A percentile compares a stretch with the other conserved stretches of the same genome.
phyloP scores from a whole-genome alignment of 2,888 invertebrate species.

The Melinaea marsaeus region DNA sequence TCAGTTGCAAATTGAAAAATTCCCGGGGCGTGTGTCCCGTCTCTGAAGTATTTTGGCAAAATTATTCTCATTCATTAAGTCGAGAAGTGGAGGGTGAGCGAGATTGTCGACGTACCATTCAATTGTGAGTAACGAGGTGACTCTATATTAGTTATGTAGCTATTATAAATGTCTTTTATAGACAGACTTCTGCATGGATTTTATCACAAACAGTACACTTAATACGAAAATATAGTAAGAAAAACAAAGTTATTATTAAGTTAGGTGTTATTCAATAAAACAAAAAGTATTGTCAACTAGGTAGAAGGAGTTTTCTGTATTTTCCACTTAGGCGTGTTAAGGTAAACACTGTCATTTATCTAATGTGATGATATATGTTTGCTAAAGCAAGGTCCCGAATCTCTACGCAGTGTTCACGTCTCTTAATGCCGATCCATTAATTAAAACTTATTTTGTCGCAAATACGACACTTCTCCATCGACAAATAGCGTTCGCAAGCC shows the following conservation, averaged over 20 bases:
- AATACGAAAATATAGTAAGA: too few relatives aligned
- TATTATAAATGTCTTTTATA: conserved; percentile 67
- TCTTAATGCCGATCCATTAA: conserved; percentile 76
- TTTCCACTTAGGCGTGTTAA: conserved; percentile 15
- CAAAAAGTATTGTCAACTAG: not conserved
- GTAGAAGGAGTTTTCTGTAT: conserved; percentile 1
- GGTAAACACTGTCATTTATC: conserved; percentile 26
- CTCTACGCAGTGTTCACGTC: conserved; percentile 55
- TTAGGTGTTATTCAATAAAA: not conserved
- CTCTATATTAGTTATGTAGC: conserved; percentile 73
- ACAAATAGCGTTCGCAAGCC: conserved; percentile 54
- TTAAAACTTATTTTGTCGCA: conserved; percentile 75
- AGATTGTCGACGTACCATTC: conserved; percentile 74
- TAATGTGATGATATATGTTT: conserved; percentile 28
- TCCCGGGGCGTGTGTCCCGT: conserved; percentile 76
- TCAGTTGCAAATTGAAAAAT: conserved; percentile 78
- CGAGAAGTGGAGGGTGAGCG: conserved; percentile 70
- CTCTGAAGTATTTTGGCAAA: conserved; percentile 76
- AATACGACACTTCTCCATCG: conserved; percentile 54
- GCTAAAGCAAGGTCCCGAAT: conserved; percentile 47
- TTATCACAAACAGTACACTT: not conserved
- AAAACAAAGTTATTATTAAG: too few relatives aligned
- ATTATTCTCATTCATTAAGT: conserved; percentile 78
- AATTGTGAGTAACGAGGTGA: conserved; percentile 75
- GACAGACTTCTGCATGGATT: not conserved